Percentiles rank a stretch among this genome's conserved stretches.
Conservation (phyloP, 2,113 vertebrate genomes). For the Apodemus sylvaticus region DNA sequence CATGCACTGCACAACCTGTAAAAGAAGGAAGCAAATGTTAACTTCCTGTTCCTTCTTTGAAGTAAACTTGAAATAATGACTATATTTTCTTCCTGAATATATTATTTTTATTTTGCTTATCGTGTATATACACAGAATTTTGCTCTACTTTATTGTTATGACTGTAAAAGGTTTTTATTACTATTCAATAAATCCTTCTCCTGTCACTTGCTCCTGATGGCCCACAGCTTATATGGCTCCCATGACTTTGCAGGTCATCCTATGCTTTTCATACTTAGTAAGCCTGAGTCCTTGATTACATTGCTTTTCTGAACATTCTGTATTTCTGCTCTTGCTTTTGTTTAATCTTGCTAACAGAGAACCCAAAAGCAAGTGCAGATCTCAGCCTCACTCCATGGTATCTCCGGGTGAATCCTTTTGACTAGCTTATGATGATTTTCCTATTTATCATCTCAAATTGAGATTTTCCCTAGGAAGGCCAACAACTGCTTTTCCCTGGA, state of each 20-base stretch:
- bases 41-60: background rate
- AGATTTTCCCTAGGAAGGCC: background rate
- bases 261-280: background rate
- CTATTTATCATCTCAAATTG: background rate
- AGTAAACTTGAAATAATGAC: background rate
- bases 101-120: background rate
- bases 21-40: background rate
- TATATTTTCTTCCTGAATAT: background rate
- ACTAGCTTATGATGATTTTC: background rate
- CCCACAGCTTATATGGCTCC: fast-evolving
- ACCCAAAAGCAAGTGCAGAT: background rate
- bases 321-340: no score
- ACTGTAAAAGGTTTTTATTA: background rate
- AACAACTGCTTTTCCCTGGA: background rate
- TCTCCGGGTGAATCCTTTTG: background rate
- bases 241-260: fast-evolving
- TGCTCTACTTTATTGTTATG: background rate
- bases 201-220: background rate
- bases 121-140: background rate
- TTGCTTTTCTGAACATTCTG: background rate
- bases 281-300: fast-evolving
- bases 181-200: background rate
- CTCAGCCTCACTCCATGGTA: background rate
- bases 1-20: background rate
- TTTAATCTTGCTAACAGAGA: no score